A percentile compares a stretch with the other conserved stretches of the same genome.
Conservation (phyloP, 2,888 invertebrate species). For the Himalopsyche anomala region DNA sequence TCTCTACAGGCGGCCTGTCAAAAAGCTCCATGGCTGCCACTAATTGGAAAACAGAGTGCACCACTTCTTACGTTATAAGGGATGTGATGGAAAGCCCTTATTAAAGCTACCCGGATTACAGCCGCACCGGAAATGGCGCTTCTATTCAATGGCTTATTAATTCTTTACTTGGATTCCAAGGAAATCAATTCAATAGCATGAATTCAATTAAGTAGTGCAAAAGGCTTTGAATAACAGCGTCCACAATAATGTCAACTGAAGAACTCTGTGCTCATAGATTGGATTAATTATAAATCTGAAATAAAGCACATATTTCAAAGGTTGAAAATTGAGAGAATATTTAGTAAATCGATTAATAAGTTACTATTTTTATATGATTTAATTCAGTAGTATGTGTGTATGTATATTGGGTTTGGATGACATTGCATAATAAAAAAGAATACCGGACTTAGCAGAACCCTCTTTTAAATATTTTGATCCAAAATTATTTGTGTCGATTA, state of each 20-base stretch:
- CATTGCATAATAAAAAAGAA: too few relatives aligned
- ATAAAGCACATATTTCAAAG: too few relatives aligned
- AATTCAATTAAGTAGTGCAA: neutral
- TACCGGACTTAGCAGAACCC: too few relatives aligned
- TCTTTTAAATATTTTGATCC: too few relatives aligned
- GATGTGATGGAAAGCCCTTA: slow-evolving; percentile 54
- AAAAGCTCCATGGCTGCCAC: slow-evolving; percentile 57
- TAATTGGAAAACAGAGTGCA: slow-evolving; percentile 64
- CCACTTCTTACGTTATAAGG: slow-evolving; percentile 58
- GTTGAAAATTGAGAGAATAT: too few relatives aligned
- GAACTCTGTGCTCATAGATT: too few relatives aligned
- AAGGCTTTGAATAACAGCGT: neutral
- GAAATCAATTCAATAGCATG: slow-evolving; percentile 23
- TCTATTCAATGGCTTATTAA: slow-evolving; percentile 25
- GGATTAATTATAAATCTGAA: too few relatives aligned
- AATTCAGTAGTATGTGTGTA: too few relatives aligned
- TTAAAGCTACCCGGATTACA: slow-evolving; percentile 53
- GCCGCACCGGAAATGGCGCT: slow-evolving; percentile 37
- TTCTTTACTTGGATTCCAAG: slow-evolving; percentile 13
- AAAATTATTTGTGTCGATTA: too few relatives aligned
- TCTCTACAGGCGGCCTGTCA: slow-evolving; percentile 52
- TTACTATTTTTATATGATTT: too few relatives aligned
- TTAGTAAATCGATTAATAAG: too few relatives aligned
- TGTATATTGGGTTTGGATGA: too few relatives aligned
- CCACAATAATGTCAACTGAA: neutral